Evolutionary conservation across 1,140 invertebrate genomes (phyloP), one percentile per base, ranked within the genome.

Genomic region (Drosophila nebulosa): DNA sequence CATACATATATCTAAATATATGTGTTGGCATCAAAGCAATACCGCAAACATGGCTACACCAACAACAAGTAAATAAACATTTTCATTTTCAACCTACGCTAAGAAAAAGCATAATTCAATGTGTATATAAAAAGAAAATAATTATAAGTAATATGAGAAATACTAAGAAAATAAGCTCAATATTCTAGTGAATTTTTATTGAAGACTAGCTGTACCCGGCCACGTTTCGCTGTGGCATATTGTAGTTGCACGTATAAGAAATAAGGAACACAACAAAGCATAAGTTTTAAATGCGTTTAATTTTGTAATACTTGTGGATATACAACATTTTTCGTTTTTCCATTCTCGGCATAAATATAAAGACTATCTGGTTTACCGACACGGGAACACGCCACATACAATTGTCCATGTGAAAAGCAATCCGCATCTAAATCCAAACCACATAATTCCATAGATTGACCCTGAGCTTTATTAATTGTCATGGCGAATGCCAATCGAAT

Each of bases 11-110:
- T n/a, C n/a, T n/a, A n/a, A 24, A 24, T 24, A 12, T 32, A 12
- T 32, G 30, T 32, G 9, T 10, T 10, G 9, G 30, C 30, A 32
- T 32, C 64, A 69, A 74, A 85, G 79, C 60, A 21, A 69, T 12
- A 86, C 70, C 74, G 50, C 81, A 85, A 85, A 86, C 78, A 81
- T 74, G 75, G 42, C 64, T 51, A 32, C 3, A 10, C 30, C 30
- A 12, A 32, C 9, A 32, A 32, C 42, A 12, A 9, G 70, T 74
- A 86, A 70, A 81, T 69, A 85, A 86, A 86, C 61, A 85, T 32
- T 32, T 32, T 32, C 9, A 32, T 32, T 32, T 32, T 3, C 30
- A 32, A 3, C 9, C 10, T 1, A 24, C 24, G 24, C 24, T 24
- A 24, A 24, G 24, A 24, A 2, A 12, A 32, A 32, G 10, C 10